Evolutionary conservation across 1,140 invertebrate genomes (phyloP).

Genomic region (Micrasema longulum): DNA sequence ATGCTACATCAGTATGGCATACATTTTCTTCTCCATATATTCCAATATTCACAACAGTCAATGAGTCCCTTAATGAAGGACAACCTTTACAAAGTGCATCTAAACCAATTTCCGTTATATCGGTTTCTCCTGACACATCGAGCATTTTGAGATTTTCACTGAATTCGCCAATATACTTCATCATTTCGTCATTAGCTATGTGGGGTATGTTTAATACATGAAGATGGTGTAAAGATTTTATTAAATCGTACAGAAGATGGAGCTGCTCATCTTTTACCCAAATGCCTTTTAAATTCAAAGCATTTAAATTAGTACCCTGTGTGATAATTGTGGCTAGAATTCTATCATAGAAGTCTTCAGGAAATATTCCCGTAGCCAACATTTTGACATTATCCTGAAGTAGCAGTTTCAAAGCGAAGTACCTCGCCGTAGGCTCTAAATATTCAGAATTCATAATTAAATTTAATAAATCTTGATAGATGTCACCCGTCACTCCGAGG

Average conservation of each 20-base stretch:
- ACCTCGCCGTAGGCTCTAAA: conserved; percentile 73
- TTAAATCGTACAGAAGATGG: conserved; percentile 70
- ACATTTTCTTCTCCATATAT: conserved; percentile 75
- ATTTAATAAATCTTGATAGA: conserved; percentile 74
- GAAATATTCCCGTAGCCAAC: conserved; percentile 74
- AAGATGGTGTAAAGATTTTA: conserved; percentile 69
- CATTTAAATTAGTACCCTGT: conserved; percentile 70
- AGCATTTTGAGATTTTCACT: conserved; percentile 70
- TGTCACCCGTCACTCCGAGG: conserved; percentile 70
- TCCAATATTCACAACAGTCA: conserved; percentile 73
- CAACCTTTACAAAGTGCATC: conserved; percentile 67
- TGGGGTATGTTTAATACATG: conserved; percentile 74
- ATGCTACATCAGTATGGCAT: conserved; percentile 71
- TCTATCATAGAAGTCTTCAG: conserved; percentile 73
- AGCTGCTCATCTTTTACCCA: conserved; percentile 77
- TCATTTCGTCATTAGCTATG: conserved; percentile 75
- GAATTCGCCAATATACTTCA: conserved; percentile 70
- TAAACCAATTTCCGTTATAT: conserved; percentile 72
- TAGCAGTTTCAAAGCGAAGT: conserved; percentile 71
- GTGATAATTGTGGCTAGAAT: conserved; percentile 72
- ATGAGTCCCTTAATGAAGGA: conserved; percentile 64
- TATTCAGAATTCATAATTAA: conserved; percentile 73
- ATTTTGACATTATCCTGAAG: conserved; percentile 73
- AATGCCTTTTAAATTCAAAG: conserved; percentile 76
- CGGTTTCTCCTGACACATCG: conserved; percentile 75